Evolutionary conservation across 2,888 invertebrate genomes (phyloP).

Genomic region (Leptopilina syphax): DNA sequence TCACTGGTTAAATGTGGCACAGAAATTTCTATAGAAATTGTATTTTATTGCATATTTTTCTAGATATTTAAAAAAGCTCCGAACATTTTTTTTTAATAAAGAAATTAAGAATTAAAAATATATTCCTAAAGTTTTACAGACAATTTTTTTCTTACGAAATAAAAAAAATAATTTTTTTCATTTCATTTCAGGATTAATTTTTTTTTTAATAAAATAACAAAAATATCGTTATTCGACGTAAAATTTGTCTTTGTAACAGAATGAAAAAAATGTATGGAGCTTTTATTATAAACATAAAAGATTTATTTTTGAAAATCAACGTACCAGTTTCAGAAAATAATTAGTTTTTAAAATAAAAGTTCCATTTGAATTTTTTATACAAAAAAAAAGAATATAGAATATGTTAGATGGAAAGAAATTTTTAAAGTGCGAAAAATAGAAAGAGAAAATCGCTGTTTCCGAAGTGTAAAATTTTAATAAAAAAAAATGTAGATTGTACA

Average conservation of each 20-base stretch:
- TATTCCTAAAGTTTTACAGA: neutral
- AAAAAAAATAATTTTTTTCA: neutral
- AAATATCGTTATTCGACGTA: neutral
- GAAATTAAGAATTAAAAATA: neutral
- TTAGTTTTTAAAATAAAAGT: too few relatives aligned
- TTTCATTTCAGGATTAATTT: neutral
- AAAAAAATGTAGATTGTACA: conserved; percentile 1
- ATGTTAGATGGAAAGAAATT: too few relatives aligned
- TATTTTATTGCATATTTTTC: conserved; percentile 8
- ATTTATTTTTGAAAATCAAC: neutral
- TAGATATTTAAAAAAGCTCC: neutral
- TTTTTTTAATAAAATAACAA: neutral
- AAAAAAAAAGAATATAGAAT: too few relatives aligned
- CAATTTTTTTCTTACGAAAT: neutral
- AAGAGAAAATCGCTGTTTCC: neutral
- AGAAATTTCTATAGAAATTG: conserved; percentile 19
- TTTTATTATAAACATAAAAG: neutral
- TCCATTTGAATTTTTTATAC: too few relatives aligned
- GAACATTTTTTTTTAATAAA: neutral
- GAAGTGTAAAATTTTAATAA: neutral
- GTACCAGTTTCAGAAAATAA: too few relatives aligned
- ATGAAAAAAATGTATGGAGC: neutral
- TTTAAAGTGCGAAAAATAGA: too few relatives aligned
- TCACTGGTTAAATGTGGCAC: conserved; percentile 53
- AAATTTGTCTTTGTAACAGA: neutral